phyloP scores from a whole-genome alignment of 1,140 invertebrate genomes.

The Centruroides vittatus region DNA sequence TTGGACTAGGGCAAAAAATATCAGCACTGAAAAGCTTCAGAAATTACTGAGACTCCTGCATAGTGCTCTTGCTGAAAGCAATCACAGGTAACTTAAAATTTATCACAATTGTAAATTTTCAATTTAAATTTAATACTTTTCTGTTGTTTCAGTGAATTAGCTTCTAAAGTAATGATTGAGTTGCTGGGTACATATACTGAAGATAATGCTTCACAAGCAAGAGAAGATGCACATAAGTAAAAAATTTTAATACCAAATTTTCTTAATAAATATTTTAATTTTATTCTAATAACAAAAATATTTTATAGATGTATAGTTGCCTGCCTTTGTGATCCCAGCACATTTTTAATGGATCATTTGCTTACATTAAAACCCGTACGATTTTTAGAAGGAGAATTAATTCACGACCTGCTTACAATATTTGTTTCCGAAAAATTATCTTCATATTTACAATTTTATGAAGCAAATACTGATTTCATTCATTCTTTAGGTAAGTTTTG shows the following conservation, averaged over 20 bases:
- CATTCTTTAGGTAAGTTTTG: slow-evolving; percentile 51
- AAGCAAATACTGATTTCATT: slow-evolving; percentile 85
- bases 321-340: slow-evolving; percentile 83
- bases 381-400: slow-evolving; percentile 85
- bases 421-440: slow-evolving; percentile 89
- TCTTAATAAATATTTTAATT: no score
- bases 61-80: slow-evolving; percentile 60
- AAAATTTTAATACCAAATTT: no score
- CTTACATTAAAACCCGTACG: slow-evolving; percentile 84
- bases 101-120: background rate
- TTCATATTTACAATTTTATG: slow-evolving; percentile 80
- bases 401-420: slow-evolving; percentile 87
- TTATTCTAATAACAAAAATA: background rate
- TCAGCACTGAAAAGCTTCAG: slow-evolving; percentile 82
- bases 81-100: slow-evolving; percentile 39
- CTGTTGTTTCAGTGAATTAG: slow-evolving; percentile 53
- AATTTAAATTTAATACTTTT: background rate
- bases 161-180: slow-evolving; percentile 92
- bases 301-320: slow-evolving; percentile 66
- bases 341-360: slow-evolving; percentile 86
- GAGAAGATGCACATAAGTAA: slow-evolving; percentile 81
- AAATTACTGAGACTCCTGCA: slow-evolving; percentile 77
- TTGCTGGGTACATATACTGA: slow-evolving; percentile 87
- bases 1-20: slow-evolving; percentile 63
- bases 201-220: slow-evolving; percentile 88